Base-by-base conservation (phyloP, 2,888 invertebrate genomes). In the Nomada ferruginata region DNA sequence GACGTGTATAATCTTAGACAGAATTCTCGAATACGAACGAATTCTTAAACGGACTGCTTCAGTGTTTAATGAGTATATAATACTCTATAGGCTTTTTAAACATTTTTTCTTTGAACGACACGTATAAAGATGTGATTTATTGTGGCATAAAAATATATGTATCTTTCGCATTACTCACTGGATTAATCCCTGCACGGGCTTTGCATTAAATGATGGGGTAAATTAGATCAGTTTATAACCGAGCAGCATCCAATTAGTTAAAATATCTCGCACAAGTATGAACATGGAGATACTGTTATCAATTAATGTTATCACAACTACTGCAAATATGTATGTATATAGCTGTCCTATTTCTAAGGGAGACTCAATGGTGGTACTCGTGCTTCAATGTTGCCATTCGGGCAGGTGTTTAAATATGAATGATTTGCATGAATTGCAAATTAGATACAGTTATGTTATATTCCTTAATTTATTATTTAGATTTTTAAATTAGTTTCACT, bases 71-170 rank as follows among this genome's bases (percentile, higher is more conserved):
- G 29, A 29, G 7, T 29, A 29, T 29, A 29, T 29, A 29, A 29
- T 29, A 7, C 5, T 29, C 29, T 29, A 29, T 29, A 29, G 29
- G 29, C 7, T 29, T 50, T 15, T 0, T 36, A 15, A 29, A 47
- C 10, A 52, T 13, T 18, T 71, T 15, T 18, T 36, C 20, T 20
- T 29, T 20, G 10, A 50, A 47, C 9, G 10, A 47, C 11, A 29
- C 2, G 2, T 7, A 64, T 10, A 57, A 65, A 23, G 11, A 36
- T 57, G 26, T 50, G 15, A 26, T 50, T 55, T 15, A 47, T 4
- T 23, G 20, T 50, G 11, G 18, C n/a, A 66, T 66, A 26, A 50
- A 74, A 50, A 66, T 66, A 74, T 47, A 76, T 11, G n/a, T 69
- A 71, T 64, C 73, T n/a, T 60, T 60, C 50, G 20, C 36, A 47